Conservation (phyloP, 2,113 vertebrate genomes). For the Crotalus horridus region DNA sequence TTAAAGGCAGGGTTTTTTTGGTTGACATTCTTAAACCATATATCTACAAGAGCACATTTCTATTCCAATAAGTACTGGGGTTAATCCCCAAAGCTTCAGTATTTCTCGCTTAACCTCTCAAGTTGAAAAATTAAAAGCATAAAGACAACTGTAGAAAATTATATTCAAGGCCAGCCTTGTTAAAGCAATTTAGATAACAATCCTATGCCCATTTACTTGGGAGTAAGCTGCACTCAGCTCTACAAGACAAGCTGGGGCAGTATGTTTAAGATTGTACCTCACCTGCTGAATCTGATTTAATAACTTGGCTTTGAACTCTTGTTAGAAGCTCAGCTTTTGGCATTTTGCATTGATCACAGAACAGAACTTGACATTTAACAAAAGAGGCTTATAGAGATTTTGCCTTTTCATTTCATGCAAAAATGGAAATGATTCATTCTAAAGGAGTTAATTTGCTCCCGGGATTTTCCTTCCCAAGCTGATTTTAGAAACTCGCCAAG, state of each 20-base stretch:
- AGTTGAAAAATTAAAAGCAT: not conserved
- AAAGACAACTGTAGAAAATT: not conserved
- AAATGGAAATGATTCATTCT: constrained; percentile 27
- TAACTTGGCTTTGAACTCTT: constrained; percentile 39
- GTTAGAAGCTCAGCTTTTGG: constrained; percentile 27
- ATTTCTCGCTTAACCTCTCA: not conserved
- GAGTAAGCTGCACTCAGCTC: rapidly evolving
- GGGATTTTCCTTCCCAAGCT: not conserved
- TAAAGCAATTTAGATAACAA: not conserved
- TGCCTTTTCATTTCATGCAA: constrained; percentile 1
- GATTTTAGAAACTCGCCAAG: not conserved
- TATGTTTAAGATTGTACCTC: constrained; percentile 9
- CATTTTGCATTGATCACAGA: constrained; percentile 28
- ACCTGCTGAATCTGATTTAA: constrained; percentile 33
- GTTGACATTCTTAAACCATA: not conserved
- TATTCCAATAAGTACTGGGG: not conserved
- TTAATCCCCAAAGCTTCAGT: not conserved
- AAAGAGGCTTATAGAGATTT: constrained; percentile 36
- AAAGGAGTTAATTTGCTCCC: constrained; percentile 1
- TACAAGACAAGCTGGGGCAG: not conserved
- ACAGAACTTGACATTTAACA: constrained; percentile 43
- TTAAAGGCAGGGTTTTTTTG: not conserved
- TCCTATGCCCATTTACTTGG: not conserved
- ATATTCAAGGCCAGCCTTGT: not conserved
- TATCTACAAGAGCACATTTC: not conserved